Percentiles rank a stretch among this genome's conserved stretches.
These are phyloP conservation scores for Hiodon alosoides DNA, from an alignment of 2,113 vertebrate genomes.

Conservation along the genomic window DNA sequence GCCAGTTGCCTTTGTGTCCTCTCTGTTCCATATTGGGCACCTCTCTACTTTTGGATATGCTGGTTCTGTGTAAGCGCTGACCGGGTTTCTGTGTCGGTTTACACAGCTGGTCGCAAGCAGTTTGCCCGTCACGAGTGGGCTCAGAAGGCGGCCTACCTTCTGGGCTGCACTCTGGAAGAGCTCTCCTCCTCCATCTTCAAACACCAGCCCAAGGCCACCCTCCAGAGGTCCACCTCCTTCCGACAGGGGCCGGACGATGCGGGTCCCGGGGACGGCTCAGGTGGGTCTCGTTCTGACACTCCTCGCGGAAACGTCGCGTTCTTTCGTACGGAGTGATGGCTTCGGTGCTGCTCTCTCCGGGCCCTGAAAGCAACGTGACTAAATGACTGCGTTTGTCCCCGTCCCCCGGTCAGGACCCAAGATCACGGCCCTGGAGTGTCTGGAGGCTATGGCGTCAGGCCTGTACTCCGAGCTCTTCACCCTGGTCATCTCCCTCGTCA, in stretches of 20 bases:
- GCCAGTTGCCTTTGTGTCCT: too few relatives aligned
- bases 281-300: conserved; percentile 51
- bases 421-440: conserved; percentile 84
- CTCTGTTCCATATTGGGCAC: too few relatives aligned
- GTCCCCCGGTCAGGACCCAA: conserved; percentile 68
- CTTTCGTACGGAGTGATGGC: background rate
- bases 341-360: background rate
- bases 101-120: conserved; percentile 75
- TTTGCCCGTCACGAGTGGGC: conserved; percentile 97
- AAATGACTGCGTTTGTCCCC: background rate
- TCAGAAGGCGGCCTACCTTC: conserved; percentile 90
- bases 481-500: conserved; percentile 86
- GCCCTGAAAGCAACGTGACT: background rate
- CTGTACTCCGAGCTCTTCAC: conserved; percentile 92
- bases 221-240: conserved; percentile 87
- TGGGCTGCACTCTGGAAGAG: conserved; percentile 86
- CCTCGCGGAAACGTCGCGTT: background rate
- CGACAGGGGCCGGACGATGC: conserved; percentile 78
- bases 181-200: conserved; percentile 93
- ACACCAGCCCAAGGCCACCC: conserved; percentile 76
- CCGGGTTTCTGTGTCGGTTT: background rate
- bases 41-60: background rate
- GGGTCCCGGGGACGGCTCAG: conserved; percentile 61
- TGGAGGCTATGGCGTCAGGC: conserved; percentile 87
- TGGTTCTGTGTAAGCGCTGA: background rate